Conservation (phyloP, 2,797 vertebrate species). For the Pantherophis vulpinus region DNA sequence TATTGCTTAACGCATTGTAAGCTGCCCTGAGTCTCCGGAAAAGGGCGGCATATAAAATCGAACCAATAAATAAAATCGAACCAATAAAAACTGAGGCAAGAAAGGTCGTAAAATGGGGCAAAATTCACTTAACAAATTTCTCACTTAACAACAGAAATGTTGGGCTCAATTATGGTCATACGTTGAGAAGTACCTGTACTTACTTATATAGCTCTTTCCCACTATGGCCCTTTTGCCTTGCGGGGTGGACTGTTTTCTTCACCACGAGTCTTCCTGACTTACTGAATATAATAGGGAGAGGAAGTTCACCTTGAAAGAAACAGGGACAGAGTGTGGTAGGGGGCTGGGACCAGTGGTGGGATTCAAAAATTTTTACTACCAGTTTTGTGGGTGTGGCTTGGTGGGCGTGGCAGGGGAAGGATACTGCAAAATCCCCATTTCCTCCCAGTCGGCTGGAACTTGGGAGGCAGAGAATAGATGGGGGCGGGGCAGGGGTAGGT, state of each 20-base stretch:
- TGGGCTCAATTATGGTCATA: neutral
- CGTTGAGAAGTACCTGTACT: neutral
- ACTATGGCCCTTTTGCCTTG: neutral
- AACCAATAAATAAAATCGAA: too few relatives aligned
- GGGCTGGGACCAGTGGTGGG: neutral
- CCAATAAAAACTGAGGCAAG: neutral
- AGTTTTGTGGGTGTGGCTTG: too few relatives aligned
- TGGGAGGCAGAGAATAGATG: too few relatives aligned
- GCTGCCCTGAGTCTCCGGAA: too few relatives aligned
- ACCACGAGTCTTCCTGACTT: neutral
- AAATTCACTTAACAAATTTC: neutral
- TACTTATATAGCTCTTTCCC: neutral
- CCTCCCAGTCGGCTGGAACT: too few relatives aligned
- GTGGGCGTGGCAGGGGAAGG: too few relatives aligned
- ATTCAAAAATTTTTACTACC: too few relatives aligned
- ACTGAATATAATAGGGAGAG: neutral
- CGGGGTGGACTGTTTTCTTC: neutral
- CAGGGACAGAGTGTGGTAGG: neutral
- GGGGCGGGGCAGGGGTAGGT: too few relatives aligned
- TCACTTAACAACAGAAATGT: neutral
- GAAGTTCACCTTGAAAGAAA: neutral
- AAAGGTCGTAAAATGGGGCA: neutral
- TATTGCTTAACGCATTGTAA: too few relatives aligned
- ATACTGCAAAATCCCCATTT: too few relatives aligned
- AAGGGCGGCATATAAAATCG: too few relatives aligned